A percentile compares a stretch with the other conserved stretches of the same genome.
phyloP scores from a whole-genome alignment of 1,140 invertebrate genomes.

The Chlorops oryzae region DNA sequence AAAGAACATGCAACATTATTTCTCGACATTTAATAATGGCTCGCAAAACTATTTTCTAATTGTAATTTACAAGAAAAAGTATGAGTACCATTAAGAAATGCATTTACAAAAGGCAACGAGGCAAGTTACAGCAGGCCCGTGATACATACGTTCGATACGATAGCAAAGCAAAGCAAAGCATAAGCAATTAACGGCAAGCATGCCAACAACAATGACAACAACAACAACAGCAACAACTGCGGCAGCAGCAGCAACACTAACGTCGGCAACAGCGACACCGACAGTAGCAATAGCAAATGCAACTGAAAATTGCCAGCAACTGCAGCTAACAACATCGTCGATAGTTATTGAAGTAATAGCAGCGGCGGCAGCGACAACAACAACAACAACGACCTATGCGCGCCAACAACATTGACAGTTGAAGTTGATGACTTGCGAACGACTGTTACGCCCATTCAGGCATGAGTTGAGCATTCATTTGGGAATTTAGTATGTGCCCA shows the following conservation, averaged over 20 bases:
- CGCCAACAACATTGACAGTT: not conserved
- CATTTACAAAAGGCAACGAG: too few relatives aligned
- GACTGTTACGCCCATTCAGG: too few relatives aligned
- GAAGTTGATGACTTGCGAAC: not conserved
- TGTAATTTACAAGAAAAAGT: too few relatives aligned
- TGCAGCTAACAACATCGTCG: not conserved
- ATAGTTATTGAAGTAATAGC: not conserved
- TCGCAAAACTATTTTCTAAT: too few relatives aligned
- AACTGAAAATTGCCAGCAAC: too few relatives aligned
- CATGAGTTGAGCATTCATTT: too few relatives aligned
- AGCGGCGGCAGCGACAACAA: not conserved
- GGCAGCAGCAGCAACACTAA: not conserved
- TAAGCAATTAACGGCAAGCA: not conserved
- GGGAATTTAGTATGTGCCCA: too few relatives aligned
- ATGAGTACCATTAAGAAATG: too few relatives aligned
- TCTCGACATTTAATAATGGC: too few relatives aligned
- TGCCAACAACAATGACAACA: not conserved
- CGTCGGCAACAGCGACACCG: not conserved
- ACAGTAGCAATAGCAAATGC: not conserved
- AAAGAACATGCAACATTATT: too few relatives aligned
- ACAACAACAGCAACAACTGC: not conserved
- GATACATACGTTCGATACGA: too few relatives aligned
- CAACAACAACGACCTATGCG: not conserved
- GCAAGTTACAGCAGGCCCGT: too few relatives aligned
- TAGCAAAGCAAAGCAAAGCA: not conserved